Base-by-base conservation (phyloP, 2,888 invertebrate genomes). In the Cepaea hortensis region DNA sequence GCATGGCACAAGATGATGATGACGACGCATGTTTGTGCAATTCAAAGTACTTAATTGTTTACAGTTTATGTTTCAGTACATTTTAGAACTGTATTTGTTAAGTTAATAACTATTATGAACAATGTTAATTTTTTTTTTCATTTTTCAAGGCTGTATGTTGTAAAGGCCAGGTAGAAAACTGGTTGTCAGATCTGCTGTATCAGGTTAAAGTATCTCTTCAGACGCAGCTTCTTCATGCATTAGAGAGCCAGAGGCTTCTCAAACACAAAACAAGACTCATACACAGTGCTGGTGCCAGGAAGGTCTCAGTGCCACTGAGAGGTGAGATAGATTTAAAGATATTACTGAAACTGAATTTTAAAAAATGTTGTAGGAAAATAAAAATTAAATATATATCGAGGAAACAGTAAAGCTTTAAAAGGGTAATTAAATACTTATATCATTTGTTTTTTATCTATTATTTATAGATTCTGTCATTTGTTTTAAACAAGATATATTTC, bases 131-230 rank as follows among this genome's bases (percentile, higher is more conserved):
- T 68, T 68, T 68, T 68, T 68, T 68, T 68, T 68, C 68, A 68
- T 15, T 80, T 23, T 15, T 55, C 79, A 23, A 94, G 94, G 91
- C 93, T 55, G 91, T 94, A 13, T 81, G 89, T 7, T 93, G 94
- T 90, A 93, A 94, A 80, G 94, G 93, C 72, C 92, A 92, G 87
- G 91, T 93, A 68, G 94, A 94, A 89, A 91, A 90, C 7, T 94
- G 94, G 94, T 90, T 94, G 85, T 88, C 91, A 35, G 87, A 85
- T 50, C 90, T 89, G 68, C 88, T 93, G 7, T 88, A 88, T 65
- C 90, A 91, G 76, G 70, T 89, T n/a, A 93, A 92, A 89, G 84
- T 88, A 68, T 91, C 92, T 7, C 91, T 94, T 23, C 92, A 93
- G 89, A 88, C 89, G 75, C 93, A 94, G 89, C 89, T 93, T 73